A percentile compares a stretch with the other conserved stretches of the same genome.
Conservation (phyloP, 2,113 vertebrate genomes). For the Phoenicopterus ruber region DNA sequence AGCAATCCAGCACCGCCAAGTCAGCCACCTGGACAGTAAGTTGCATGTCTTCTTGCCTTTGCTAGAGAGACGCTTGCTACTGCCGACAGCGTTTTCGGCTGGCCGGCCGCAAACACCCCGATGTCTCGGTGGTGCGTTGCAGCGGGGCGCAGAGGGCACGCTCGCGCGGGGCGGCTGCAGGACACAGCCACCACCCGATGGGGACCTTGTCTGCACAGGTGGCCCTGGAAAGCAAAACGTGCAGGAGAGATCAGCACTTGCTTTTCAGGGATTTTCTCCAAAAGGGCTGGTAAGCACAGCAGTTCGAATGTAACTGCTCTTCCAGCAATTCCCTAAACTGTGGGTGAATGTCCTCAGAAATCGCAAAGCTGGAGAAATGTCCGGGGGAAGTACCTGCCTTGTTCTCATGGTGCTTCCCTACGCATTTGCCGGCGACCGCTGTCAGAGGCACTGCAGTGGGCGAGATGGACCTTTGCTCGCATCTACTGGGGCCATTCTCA, state of each 20-base stretch:
- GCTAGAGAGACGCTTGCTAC: not conserved
- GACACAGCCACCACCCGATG: not conserved
- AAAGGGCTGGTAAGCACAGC: not conserved
- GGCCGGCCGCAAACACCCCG: accelerated
- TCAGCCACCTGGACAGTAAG: constrained; percentile 99
- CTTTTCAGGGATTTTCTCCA: not conserved
- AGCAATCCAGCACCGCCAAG: constrained; percentile 98
- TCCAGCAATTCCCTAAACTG: not conserved
- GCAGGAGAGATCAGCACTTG: not conserved
- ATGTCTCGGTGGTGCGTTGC: not conserved
- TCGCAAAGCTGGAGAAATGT: not conserved
- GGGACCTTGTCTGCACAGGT: not conserved
- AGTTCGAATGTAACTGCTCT: not conserved
- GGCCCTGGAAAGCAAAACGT: not conserved
- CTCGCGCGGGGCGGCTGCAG: not conserved
- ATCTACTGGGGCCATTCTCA: accelerated
- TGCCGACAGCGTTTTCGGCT: accelerated
- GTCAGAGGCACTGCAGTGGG: not conserved
- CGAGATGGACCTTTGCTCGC: not conserved
- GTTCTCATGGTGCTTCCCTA: not conserved
- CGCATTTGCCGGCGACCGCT: not conserved
- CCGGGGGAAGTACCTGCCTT: not conserved
- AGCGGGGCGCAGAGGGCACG: not conserved
- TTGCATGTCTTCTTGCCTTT: not conserved
- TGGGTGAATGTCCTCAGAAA: accelerated